Base-by-base conservation (phyloP, 53 echinoderm and acorn worm genomes). In the Stichopus horrens region DNA sequence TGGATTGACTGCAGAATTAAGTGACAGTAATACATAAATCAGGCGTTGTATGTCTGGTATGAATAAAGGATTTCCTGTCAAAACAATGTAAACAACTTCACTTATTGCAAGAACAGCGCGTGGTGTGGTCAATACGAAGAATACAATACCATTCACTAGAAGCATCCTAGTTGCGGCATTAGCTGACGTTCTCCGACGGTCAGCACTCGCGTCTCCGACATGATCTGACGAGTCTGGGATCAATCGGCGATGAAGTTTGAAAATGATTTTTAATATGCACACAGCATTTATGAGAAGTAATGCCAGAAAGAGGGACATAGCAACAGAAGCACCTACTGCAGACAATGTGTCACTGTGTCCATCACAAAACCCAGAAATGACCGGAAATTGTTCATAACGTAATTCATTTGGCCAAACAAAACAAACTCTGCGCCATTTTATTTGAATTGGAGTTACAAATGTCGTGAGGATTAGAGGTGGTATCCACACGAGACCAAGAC, bases 1-100 rank as follows among this genome's bases (percentile, higher is more conserved):
- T 21, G 77, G 77, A 52, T 77, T 77, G 23, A 77, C 51, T 14
- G 77, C 77, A 77, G 77, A 77, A 77, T 53, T 77, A 0, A 77
- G 22, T 14, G 21, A 77, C 77, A 77, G 9, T 8, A 77, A 16
- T 11, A 37, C 7, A 37, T 23, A 51, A 52, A 53, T 23, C 4
- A 77, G 14, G 11, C 51, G 6, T 51, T 77, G 21, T 13, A 77
- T 23, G 13, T 23, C 77, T 4, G 6, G 7, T 13, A 37, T 52
- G 53, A 23, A 13, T 14, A 23, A 23, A 4, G 53, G 5, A 21
- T 37, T 22, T 14, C 53, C 37, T 37, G 51, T 20, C 5, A 76
- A 76, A 76, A 76, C 23, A 9, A 52, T 37, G 21, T 76, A 21
- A 23, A 14, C 21, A 52, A 76, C 21, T 37, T 76, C 21, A 76